These are phyloP conservation scores for Elymnias hypermnestra DNA, from an alignment of 1,140 invertebrate species.

Conservation along the genomic window DNA sequence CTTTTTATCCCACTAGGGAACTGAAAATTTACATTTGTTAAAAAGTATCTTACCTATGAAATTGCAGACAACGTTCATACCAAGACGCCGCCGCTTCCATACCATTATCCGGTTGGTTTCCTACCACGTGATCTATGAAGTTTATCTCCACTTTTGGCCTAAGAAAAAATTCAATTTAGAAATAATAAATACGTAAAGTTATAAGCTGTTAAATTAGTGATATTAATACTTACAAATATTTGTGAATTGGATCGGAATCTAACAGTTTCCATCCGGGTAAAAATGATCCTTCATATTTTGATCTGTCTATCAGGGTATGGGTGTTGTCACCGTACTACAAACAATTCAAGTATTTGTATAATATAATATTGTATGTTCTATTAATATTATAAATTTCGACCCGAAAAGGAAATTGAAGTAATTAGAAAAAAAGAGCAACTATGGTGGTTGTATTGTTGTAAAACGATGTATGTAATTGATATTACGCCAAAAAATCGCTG, in stretches of 20 bases:
- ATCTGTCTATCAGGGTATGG: slow-evolving; percentile 95
- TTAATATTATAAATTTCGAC: too few relatives aligned
- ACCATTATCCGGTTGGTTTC: slow-evolving; percentile 94
- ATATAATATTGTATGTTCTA: too few relatives aligned
- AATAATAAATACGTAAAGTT: too few relatives aligned
- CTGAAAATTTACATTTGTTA: background rate
- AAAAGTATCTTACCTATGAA: slow-evolving; percentile 81
- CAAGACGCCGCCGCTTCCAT: slow-evolving; percentile 94
- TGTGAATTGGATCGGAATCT: slow-evolving; percentile 78
- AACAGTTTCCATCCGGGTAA: slow-evolving; percentile 87
- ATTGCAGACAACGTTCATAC: slow-evolving; percentile 95
- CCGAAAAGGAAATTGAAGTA: too few relatives aligned
- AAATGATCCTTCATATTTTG: slow-evolving; percentile 91
- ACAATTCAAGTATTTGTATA: too few relatives aligned
- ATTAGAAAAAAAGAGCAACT: too few relatives aligned
- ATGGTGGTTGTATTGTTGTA: too few relatives aligned
- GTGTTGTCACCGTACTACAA: slow-evolving; percentile 98
- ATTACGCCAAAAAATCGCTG: too few relatives aligned
- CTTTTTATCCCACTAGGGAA: too few relatives aligned
- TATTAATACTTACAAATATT: slow-evolving; percentile 56
- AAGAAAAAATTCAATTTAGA: slow-evolving; percentile 30
- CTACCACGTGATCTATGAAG: slow-evolving; percentile 98
- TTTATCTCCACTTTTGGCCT: slow-evolving; percentile 87
- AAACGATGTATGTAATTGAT: too few relatives aligned
- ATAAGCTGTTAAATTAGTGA: too few relatives aligned